These are phyloP conservation scores for Asbolus verrucosus DNA, from an alignment of 1,140 invertebrate genomes.

Conservation along the genomic window DNA sequence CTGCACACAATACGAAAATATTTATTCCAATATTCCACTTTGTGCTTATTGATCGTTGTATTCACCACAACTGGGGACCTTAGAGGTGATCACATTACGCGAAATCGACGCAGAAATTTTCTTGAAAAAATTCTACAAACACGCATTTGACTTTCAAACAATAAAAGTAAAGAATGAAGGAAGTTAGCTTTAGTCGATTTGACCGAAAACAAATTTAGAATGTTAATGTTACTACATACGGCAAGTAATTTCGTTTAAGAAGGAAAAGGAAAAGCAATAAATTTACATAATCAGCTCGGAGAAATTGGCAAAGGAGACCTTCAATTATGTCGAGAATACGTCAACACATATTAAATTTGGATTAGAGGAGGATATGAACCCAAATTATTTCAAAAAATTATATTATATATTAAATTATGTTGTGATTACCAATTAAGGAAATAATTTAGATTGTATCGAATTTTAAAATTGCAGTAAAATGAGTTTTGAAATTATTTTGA, in stretches of 20 bases:
- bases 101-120: not conserved
- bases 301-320: too few relatives aligned
- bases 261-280: constrained; percentile 21
- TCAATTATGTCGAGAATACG: too few relatives aligned
- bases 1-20: not conserved
- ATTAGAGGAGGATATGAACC: constrained; percentile 18
- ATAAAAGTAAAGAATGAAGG: not conserved
- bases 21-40: not conserved
- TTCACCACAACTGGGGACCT: not conserved
- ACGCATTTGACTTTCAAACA: not conserved
- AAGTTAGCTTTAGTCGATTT: constrained; percentile 2
- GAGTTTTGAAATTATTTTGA: too few relatives aligned
- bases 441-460: too few relatives aligned
- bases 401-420: too few relatives aligned
- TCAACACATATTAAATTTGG: too few relatives aligned
- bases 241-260: constrained; percentile 19
- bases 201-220: constrained; percentile 19
- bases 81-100: not conserved
- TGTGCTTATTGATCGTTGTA: constrained; percentile 14
- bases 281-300: constrained; percentile 33
- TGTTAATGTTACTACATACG: constrained; percentile 4
- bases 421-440: too few relatives aligned
- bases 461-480: too few relatives aligned
- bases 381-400: too few relatives aligned
- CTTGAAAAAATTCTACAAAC: not conserved